These are phyloP conservation scores for Acropora yongei DNA, from an alignment of 64 coral and sea anemone species.

Conservation along the genomic window DNA sequence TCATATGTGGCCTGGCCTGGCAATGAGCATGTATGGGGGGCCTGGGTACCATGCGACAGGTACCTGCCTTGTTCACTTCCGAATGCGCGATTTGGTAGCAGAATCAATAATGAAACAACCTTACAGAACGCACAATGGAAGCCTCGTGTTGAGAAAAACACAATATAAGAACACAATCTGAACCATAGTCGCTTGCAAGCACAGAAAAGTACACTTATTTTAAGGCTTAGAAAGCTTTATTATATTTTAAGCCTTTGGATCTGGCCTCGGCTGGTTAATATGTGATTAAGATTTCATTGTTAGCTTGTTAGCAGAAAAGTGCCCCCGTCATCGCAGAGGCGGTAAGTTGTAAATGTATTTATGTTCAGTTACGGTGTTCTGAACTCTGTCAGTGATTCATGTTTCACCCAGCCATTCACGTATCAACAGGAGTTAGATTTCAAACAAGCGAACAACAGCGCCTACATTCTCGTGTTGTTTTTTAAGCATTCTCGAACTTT, in stretches of 20 bases:
- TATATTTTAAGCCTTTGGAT: too few species aligned
- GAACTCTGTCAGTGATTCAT: neutral
- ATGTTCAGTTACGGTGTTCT: neutral
- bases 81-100: neutral
- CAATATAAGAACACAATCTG: neutral
- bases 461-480: neutral
- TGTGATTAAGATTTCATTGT: neutral
- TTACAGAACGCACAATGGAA: constrained; percentile 11
- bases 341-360: neutral
- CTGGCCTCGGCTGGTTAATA: too few species aligned
- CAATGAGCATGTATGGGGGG: neutral
- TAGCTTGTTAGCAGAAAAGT: neutral
- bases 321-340: neutral
- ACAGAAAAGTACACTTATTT: too few species aligned
- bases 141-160: constrained; percentile 7
- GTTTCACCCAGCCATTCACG: neutral
- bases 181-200: neutral
- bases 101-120: constrained; percentile 34
- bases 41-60: neutral
- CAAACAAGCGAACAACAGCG: neutral
- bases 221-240: neutral
- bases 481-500: neutral
- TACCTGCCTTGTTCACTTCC: neutral
- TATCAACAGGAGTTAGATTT: neutral
- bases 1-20: too few species aligned